Evolutionary conservation across 2,888 invertebrate species (phyloP).

Genomic region (Slavum lentiscoides): DNA sequence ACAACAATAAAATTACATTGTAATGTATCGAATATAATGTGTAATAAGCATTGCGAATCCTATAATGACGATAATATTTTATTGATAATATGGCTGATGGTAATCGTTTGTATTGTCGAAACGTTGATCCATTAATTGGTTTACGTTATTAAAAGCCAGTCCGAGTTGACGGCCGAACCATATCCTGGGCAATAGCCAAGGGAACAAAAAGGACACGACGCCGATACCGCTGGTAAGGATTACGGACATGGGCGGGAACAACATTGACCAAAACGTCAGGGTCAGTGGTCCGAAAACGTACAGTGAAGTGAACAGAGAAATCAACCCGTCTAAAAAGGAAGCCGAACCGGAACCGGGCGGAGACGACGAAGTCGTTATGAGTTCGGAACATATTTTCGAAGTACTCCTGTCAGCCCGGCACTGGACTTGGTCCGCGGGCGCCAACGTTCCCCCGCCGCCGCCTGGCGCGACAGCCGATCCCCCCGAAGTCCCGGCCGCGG

Average conservation of each 20-base stretch:
- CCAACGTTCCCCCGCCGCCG: constrained; percentile 57
- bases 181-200: constrained; percentile 67
- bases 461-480: constrained; percentile 22
- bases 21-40: neutral
- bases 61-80: neutral
- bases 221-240: constrained; percentile 68
- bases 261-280: constrained; percentile 66
- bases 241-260: constrained; percentile 68
- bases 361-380: constrained; percentile 59
- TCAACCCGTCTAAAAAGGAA: constrained; percentile 9
- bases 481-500: neutral
- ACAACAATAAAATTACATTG: no score
- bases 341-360: constrained; percentile 61
- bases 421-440: constrained; percentile 1
- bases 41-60: no score
- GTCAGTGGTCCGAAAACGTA: constrained; percentile 65
- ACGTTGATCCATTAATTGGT: neutral
- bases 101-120: constrained; percentile 5
- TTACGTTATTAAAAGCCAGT: neutral
- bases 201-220: constrained; percentile 67
- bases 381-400: constrained; percentile 34
- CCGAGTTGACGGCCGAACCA: constrained; percentile 57
- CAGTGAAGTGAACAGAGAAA: constrained; percentile 33
- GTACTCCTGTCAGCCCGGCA: neutral
- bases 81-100: constrained; percentile 35